Percentiles rank a stretch among this genome's conserved stretches.
Evolutionary conservation across 2,888 invertebrate genomes (phyloP).

Genomic region (Ditylenchus weischeri): DNA sequence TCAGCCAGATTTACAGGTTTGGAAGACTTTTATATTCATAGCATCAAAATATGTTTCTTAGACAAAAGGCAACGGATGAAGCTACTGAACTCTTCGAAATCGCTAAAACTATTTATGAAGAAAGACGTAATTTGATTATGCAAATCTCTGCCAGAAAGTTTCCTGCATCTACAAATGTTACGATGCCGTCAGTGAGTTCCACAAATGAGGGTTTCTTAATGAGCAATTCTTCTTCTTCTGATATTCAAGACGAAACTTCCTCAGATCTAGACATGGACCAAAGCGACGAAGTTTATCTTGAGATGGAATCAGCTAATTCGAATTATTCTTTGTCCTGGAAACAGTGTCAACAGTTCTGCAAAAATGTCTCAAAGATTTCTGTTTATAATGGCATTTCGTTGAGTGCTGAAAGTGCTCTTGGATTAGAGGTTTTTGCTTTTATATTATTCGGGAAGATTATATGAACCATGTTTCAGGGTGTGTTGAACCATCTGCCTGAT

Average conservation of each 20-base stretch:
- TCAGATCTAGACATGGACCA: constrained; percentile 8
- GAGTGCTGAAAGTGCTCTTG: constrained; percentile 67
- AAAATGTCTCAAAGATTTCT: constrained; percentile 77
- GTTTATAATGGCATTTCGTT: constrained; percentile 74
- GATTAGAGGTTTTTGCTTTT: constrained; percentile 30
- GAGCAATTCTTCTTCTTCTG: constrained; percentile 18
- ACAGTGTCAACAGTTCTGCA: constrained; percentile 58
- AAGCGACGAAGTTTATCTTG: constrained; percentile 1
- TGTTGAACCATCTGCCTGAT: constrained; percentile 19
- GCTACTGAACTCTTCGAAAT: constrained; percentile 40
- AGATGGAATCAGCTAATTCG: constrained; percentile 1
- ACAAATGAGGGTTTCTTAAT: constrained; percentile 20
- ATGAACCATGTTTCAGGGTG: constrained; percentile 5
- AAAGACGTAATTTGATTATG: neutral
- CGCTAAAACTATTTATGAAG: constrained; percentile 18
- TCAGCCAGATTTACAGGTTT: constrained; percentile 27
- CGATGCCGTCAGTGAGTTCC: constrained; percentile 7
- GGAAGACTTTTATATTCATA: neutral
- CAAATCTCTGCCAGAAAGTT: neutral
- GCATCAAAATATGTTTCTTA: constrained; percentile 13
- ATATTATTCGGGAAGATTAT: too few relatives aligned
- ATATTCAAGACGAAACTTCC: constrained; percentile 5
- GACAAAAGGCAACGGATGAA: constrained; percentile 43
- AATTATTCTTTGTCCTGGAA: constrained; percentile 13
- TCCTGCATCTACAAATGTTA: constrained; percentile 4